Evolutionary conservation across 2,113 vertebrate species (phyloP).

Genomic region (Pontoporia blainvillei): DNA sequence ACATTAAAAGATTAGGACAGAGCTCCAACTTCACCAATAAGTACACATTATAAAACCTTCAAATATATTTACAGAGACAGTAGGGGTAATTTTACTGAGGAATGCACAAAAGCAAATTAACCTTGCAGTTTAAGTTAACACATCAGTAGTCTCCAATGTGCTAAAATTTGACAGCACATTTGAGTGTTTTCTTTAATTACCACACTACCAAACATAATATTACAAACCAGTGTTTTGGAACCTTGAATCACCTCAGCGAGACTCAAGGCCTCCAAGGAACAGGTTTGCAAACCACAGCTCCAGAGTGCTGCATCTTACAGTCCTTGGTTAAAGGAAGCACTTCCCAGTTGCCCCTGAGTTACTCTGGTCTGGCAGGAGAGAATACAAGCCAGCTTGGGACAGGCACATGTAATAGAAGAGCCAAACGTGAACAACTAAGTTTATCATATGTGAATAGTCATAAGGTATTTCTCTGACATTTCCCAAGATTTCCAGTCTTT

Average conservation of each 20-base stretch:
- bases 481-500: conserved; percentile 22
- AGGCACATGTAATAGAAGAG: neutral
- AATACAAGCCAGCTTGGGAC: neutral
- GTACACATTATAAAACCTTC: neutral
- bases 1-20: neutral
- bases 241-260: neutral
- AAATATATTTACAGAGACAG: neutral
- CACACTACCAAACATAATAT: neutral
- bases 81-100: neutral
- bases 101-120: conserved; percentile 48
- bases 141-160: neutral
- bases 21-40: neutral
- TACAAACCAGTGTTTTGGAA: neutral
- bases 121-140: neutral
- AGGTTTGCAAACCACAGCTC: neutral
- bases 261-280: neutral
- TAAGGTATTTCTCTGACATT: conserved; percentile 46
- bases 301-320: neutral
- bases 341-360: neutral
- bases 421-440: neutral
- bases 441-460: conserved; percentile 39
- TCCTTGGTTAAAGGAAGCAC: neutral
- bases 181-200: neutral
- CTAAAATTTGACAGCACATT: neutral
- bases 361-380: neutral